Percentiles rank a stretch among this genome's conserved stretches.
phyloP scores from a whole-genome alignment of 2,797 vertebrate genomes.

The Falco peregrinus region DNA sequence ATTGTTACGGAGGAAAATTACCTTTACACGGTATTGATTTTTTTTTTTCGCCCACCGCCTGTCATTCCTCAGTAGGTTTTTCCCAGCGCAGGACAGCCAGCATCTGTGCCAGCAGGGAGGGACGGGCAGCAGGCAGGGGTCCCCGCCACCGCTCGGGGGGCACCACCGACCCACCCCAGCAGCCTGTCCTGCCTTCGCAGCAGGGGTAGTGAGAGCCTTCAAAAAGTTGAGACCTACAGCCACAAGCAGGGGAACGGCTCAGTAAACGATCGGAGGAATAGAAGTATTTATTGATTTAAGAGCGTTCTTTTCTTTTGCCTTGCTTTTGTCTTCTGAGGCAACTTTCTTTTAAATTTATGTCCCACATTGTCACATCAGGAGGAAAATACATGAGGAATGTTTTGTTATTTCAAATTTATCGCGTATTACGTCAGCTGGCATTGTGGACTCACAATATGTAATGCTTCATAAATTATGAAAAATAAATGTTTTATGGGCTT shows the following conservation, averaged over 20 bases:
- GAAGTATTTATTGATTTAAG: constrained; percentile 54
- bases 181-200: background rate
- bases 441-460: constrained; percentile 67
- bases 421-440: constrained; percentile 70
- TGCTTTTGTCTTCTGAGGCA: constrained; percentile 65
- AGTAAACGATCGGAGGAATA: constrained; percentile 28
- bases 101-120: constrained; percentile 22
- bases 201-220: background rate
- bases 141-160: background rate
- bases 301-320: constrained; percentile 31
- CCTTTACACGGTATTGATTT: constrained; percentile 24
- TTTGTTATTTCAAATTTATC: constrained; percentile 75
- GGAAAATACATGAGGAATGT: constrained; percentile 72
- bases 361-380: constrained; percentile 66
- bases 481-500: constrained; percentile 69
- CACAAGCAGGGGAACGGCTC: background rate
- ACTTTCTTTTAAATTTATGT: constrained; percentile 73
- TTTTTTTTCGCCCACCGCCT: constrained; percentile 24
- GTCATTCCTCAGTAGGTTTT: constrained; percentile 45
- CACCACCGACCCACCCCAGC: background rate
- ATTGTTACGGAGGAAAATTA: background rate
- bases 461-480: constrained; percentile 75
- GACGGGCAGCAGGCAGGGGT: background rate
- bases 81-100: constrained; percentile 14
- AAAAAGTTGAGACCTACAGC: background rate